Conservation (phyloP, 2,113 vertebrate genomes). For the Cyrtonyx montezumae region DNA sequence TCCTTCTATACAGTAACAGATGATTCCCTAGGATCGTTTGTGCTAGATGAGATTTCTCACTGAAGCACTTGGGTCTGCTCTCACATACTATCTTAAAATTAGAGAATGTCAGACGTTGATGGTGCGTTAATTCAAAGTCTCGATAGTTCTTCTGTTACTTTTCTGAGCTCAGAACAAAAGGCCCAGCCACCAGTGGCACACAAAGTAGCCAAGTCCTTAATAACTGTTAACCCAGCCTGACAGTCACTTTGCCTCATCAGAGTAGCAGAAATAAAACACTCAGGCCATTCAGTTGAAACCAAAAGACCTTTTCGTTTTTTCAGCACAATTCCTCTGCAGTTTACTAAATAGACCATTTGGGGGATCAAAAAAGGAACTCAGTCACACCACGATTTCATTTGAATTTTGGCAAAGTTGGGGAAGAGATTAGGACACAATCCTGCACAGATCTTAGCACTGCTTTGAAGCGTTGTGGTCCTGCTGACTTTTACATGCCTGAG, state of each 20-base stretch:
- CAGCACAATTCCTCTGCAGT: background rate
- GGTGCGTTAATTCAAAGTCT: background rate
- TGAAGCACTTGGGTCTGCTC: fast-evolving
- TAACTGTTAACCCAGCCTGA: background rate
- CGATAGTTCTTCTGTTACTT: background rate
- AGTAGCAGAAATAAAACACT: background rate
- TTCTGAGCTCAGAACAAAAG: background rate
- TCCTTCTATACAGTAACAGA: background rate
- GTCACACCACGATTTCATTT: background rate
- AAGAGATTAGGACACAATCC: background rate
- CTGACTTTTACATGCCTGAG: background rate
- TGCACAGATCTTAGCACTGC: background rate
- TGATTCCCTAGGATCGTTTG: background rate
- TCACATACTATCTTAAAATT: fast-evolving
- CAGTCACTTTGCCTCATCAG: fast-evolving
- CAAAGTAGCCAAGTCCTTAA: background rate
- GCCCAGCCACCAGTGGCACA: background rate
- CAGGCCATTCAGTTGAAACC: background rate
- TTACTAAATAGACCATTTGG: background rate
- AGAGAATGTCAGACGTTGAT: background rate
- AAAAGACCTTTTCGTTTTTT: background rate
- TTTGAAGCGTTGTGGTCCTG: background rate
- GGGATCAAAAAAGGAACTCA: background rate
- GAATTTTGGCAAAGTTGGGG: fast-evolving
- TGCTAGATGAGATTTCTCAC: background rate